Evolutionary conservation across 2,888 invertebrate species (phyloP).

Genomic region (Stenotaenia linearis): DNA sequence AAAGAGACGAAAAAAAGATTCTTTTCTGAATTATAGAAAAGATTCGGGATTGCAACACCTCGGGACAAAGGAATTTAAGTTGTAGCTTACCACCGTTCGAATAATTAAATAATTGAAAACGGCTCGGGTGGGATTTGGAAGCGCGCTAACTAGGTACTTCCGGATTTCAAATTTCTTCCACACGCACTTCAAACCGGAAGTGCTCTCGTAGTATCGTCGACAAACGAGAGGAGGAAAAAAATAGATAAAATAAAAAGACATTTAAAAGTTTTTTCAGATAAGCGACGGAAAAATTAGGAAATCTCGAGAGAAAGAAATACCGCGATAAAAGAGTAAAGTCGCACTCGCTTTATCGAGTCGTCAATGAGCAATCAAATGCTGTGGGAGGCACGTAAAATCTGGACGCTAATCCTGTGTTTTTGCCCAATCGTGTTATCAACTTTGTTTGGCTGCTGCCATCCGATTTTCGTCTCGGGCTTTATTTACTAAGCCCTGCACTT

Average conservation of each 20-base stretch:
- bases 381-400: neutral
- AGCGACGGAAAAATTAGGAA: neutral
- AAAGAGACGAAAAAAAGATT: neutral
- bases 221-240: neutral
- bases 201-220: too few relatives aligned
- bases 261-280: neutral
- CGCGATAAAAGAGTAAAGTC: neutral
- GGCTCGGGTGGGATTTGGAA: too few relatives aligned
- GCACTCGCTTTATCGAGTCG: neutral
- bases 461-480: neutral
- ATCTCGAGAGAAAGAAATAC: neutral
- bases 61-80: neutral
- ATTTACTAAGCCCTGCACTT: neutral
- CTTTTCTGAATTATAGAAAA: neutral
- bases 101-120: neutral
- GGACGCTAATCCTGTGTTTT: conserved; percentile 23
- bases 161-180: too few relatives aligned
- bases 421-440: neutral
- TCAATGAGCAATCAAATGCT: conserved; percentile 4
- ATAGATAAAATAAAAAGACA: neutral
- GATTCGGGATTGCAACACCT: conserved; percentile 1
- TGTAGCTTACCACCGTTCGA: neutral
- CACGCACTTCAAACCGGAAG: too few relatives aligned
- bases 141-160: too few relatives aligned
- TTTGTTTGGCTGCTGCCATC: conserved; percentile 1